Base-by-base conservation (phyloP, 1,140 invertebrate species). In the Vanessa atalanta region DNA sequence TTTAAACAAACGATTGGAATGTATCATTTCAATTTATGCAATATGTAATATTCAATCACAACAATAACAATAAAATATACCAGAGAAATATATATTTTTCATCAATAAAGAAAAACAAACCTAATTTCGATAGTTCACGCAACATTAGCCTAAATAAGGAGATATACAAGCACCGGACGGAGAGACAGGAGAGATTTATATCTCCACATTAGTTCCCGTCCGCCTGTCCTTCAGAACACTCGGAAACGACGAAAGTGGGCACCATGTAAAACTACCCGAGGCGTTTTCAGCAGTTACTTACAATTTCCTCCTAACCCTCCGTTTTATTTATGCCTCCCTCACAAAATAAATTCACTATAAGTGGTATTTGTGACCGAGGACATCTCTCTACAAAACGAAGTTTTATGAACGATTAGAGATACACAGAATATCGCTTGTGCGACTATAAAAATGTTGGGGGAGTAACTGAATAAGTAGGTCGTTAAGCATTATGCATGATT, bases 321-420 rank as follows among this genome's bases (percentile, higher is more conserved):
- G 50, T 78, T 72, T 76, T 84, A 83, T 86, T 86, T 86, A 84
- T 82, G 79, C 80, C 71, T 48, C 70, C 70, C 72, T 76, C 51
- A 77, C 75, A 77, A 81, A 76, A 88, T 88, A 88, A 83, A 88
- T 88, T 83, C 75, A 75, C 60, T 76, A 80, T 82, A 85, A 86
- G 86, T 85, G 80, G 82, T 86, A 85, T 88, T 88, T 88, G 84
- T 76, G 84, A 79, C 76, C 65, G 69, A 72, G 72, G 72, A 75
- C 71, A 79, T 77, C 75, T 64, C 57, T 73, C 72, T 71, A 67
- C 76, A 69, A 70, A 78, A 80, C 65, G 50, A 80, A 75, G 73
- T 78, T 78, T 78, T 78, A 75, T 75, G 76, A 78, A 78, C 76
- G 76, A 78, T 78, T 78, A 78, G 67, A 72, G 66, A 31, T 65